These are phyloP conservation scores for Lepidonotus clava DNA, from an alignment of 2,888 invertebrate species.

Conservation along the genomic window DNA sequence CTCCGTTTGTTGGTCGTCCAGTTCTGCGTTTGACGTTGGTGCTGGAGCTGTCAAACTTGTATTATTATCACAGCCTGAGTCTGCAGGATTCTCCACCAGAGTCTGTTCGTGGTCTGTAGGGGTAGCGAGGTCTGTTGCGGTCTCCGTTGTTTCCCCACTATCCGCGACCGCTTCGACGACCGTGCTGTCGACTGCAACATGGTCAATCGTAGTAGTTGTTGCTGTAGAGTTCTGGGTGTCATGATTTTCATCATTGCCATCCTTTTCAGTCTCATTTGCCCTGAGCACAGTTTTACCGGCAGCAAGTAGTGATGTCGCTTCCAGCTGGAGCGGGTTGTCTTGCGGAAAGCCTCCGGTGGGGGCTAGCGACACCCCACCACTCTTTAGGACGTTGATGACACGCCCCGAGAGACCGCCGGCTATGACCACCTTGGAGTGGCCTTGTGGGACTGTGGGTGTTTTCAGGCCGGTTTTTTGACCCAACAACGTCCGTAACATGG, in stretches of 20 bases:
- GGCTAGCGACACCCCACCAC: slow-evolving; percentile 12
- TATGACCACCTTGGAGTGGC: slow-evolving; percentile 1
- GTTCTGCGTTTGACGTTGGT: not conserved
- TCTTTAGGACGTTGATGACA: slow-evolving; percentile 40
- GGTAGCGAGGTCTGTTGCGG: not conserved
- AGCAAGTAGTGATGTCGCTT: not conserved
- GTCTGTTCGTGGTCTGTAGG: not conserved
- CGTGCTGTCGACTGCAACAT: not conserved
- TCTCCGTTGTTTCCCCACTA: too few relatives aligned
- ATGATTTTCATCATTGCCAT: too few relatives aligned
- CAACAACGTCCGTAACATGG: slow-evolving; percentile 13
- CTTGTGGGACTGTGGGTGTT: not conserved
- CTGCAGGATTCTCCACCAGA: not conserved
- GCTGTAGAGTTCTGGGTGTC: too few relatives aligned
- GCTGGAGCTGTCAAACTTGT: not conserved
- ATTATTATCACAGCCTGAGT: not conserved
- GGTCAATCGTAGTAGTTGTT: not conserved
- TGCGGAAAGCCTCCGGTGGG: not conserved
- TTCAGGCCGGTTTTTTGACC: not conserved
- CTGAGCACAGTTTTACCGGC: too few relatives aligned
- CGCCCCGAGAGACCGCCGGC: slow-evolving; percentile 24
- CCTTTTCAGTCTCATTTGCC: not conserved
- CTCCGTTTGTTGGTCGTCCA: too few relatives aligned
- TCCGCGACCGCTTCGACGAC: too few relatives aligned
- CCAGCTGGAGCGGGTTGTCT: not conserved